A percentile compares a stretch with the other conserved stretches of the same genome.
These are phyloP conservation scores for Ptychochromis oligacanthus DNA, from an alignment of 2,113 vertebrate species.

Conservation along the genomic window DNA sequence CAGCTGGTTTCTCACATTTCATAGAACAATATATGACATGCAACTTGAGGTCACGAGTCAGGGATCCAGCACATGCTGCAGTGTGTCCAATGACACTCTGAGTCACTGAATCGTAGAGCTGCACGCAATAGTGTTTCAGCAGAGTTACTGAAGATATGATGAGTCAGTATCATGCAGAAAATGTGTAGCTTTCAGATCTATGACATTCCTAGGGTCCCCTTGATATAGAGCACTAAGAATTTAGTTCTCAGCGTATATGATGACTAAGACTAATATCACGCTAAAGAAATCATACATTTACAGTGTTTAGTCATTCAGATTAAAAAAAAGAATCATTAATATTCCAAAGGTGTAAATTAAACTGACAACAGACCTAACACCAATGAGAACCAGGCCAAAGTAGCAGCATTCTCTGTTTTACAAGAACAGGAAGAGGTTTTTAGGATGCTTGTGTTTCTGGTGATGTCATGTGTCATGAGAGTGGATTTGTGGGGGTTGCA, in stretches of 20 bases:
- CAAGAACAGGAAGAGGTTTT: conserved; percentile 59
- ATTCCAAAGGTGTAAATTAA: background rate
- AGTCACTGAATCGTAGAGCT: background rate
- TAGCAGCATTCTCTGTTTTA: conserved; percentile 37
- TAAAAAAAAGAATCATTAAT: background rate
- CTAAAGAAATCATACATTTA: background rate
- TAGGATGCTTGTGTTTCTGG: conserved; percentile 49
- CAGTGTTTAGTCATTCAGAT: background rate
- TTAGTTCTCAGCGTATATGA: background rate
- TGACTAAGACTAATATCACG: background rate
- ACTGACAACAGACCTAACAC: background rate
- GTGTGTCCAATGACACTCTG: too few species aligned
- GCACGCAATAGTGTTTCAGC: background rate
- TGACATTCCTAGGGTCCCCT: background rate
- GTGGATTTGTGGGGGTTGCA: conserved; percentile 63
- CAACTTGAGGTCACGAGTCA: background rate
- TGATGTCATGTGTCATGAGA: conserved; percentile 43
- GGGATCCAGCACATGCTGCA: background rate
- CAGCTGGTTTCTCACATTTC: too few species aligned
- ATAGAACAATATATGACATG: background rate
- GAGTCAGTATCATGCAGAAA: conserved; percentile 17
- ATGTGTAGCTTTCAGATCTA: background rate
- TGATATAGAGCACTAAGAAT: background rate
- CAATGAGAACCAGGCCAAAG: background rate
- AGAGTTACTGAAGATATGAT: background rate